Base-by-base conservation (phyloP, 1,140 invertebrate genomes). In the Kradibia gibbosae region DNA sequence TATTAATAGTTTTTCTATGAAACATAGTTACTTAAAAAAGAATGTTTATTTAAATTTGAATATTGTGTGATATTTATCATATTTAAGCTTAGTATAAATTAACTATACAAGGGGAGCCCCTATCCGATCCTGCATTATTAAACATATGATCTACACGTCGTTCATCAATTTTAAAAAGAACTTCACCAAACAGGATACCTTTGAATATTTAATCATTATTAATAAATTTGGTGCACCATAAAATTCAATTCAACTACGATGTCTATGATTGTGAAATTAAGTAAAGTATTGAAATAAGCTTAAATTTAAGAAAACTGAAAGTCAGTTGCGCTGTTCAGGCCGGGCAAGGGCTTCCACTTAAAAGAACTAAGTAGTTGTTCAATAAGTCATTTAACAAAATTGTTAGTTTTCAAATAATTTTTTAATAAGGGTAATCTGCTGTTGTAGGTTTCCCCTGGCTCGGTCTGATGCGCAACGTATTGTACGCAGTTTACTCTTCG, bases 401-500 rank as follows among this genome's bases (percentile, higher is more conserved):
- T 67, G 34, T 0, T 22, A 70, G 17, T 50, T 67, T 71, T 77
- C 36, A 8, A 67, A 42, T 31, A 53, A 72, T 71, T 71, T 83
- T 70, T 78, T 57, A 82, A 83, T 72, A 39, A 72, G 75, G 55
- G 55, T 65, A 55, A 75, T 83, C 62, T 83, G 36, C 85, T 91
- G 91, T 91, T 91, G 91, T 91, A 91, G 91, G 91, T 91, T 88
- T 88, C 88, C 89, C 90, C 90, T 88, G 90, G 90, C 89, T 90
- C 86, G 90, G 90, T 89, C 91, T 91, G 91, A 91, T 91, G 90
- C 90, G 89, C 88, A 86, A 86, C 88, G 86, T 86, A 85, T 86
- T 86, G 86, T 88, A 87, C 88, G 88, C 88, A 88, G 90, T 87
- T 86, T 87, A 84, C 84, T 84, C 88, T 86, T 82, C 87, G 86